Base-by-base conservation (phyloP, 2,113 vertebrate genomes). In the Leptobrachium leishanense region DNA sequence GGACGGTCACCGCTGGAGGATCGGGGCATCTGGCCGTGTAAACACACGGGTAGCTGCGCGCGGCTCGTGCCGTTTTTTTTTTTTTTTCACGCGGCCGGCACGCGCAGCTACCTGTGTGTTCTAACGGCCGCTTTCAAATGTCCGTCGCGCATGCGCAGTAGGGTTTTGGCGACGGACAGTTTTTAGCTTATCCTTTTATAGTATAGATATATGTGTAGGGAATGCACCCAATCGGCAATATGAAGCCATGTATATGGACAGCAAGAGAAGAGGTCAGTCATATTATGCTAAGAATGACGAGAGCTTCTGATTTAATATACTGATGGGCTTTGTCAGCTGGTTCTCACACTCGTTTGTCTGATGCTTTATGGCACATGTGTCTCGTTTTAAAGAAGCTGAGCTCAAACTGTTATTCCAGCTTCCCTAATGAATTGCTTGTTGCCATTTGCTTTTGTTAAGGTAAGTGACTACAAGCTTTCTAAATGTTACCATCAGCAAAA, bases 351-450 rank as follows among this genome's bases (percentile, higher is more conserved):
- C 6, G 10, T 40, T 46, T 7, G 50, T 41, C 63, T 57, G 71
- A 79, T 73, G 50, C 41, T 62, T 68, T 74, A 40, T 40, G 20
- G n/a, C 77, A 79, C 20, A 67, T 79, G 75, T 69, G 10, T 67
- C 46, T 57, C 70, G 44, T 13, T 73, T 59, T 46, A 65, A 39
- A 68, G 2, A 59, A 69, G 59, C 20, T 2, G 66, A 78, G 20
- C 81, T 84, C 0, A 31, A 54, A 70, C 68, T 74, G 44, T 15
- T 55, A 77, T 42, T 40, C 62, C 44, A 4, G 0, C 41, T 81
- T 50, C 43, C 83, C 79, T 79, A 65, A 79, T 81, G 77, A 86
- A 83, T 83, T 83, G 41, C 15, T 81, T 83, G 43, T 12, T 63
- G 82, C 43, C 63, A 13, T 73, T 81, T 84, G 43, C 20, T 67